Conservation (phyloP, 2,797 vertebrate species). For the Garrulus glandarius region DNA sequence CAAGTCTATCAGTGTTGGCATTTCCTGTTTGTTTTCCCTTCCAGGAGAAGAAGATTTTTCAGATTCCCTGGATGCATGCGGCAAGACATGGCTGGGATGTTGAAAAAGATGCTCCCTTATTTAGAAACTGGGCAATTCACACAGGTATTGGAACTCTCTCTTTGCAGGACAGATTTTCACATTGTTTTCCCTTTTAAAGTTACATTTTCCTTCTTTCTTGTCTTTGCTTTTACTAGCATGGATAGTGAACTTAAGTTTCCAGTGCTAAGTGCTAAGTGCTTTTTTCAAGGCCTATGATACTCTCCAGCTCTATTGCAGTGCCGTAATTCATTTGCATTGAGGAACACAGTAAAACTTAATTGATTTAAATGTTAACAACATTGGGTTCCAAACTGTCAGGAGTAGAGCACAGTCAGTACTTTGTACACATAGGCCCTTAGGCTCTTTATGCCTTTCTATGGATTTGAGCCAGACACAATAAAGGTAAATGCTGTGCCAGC, state of each 20-base stretch:
- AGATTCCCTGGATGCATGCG: constrained; percentile 99
- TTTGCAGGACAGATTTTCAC: neutral
- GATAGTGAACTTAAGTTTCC: neutral
- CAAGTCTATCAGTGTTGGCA: neutral
- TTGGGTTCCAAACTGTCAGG: neutral
- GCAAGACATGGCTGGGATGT: constrained; percentile 97
- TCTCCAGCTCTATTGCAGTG: neutral
- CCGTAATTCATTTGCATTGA: neutral
- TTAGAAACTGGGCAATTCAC: constrained; percentile 98
- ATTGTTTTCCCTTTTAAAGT: neutral
- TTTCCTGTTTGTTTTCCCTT: constrained; percentile 45
- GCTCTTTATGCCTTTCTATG: constrained; percentile 5
- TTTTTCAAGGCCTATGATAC: neutral
- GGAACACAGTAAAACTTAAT: neutral
- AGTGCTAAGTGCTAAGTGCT: neutral
- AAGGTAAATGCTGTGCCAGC: constrained; percentile 44
- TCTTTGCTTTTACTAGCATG: neutral
- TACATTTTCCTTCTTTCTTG: neutral
- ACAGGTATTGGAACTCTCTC: constrained; percentile 80
- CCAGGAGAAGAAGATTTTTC: constrained; percentile 96
- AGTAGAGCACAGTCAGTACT: constrained; percentile 20
- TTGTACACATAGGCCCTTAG: neutral
- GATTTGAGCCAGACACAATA: constrained; percentile 26
- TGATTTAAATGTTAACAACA: constrained; percentile 14
- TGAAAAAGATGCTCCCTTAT: constrained; percentile 97